Evolutionary conservation across 2,888 invertebrate species (phyloP), one percentile per base, ranked within the genome.

Genomic region (Gymnocheta viridis): DNA sequence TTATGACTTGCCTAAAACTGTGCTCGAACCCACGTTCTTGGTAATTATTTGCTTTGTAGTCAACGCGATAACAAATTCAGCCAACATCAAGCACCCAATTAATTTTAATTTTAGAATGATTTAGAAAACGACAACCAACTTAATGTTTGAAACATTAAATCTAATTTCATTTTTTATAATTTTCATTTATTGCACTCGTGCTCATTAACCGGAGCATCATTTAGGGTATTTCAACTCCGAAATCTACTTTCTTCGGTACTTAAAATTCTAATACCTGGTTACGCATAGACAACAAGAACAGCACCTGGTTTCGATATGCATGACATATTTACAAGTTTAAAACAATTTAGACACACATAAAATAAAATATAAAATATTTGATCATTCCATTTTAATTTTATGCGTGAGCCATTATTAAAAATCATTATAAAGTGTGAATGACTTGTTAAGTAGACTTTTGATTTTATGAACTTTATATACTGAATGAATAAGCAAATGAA

Each of bases 71-170:
- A n/a, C n/a, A n/a, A n/a, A n/a, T n/a, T n/a, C n/a, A n/a, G n/a
- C n/a, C n/a, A n/a, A n/a, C n/a, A n/a, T n/a, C n/a, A n/a, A n/a
- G n/a, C n/a, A n/a, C n/a, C n/a, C n/a, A n/a, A n/a, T n/a, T n/a
- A n/a, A n/a, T 81, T 81, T 69, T 74, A 44, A 44, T 44, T 44
- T 69, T 69, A 81, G 69, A 74, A 81, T 47, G n/a, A 79, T 58
- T 51, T 47, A 54, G 64, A 72, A 17, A 32, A 64, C 44, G n/a
- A n/a, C n/a, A n/a, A n/a, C n/a, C n/a, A n/a, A n/a, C n/a, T n/a
- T n/a, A 79, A 32, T 56, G 47, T 72, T 54, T 49, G 35, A 72
- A 38, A 38, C 38, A 38, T 38, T 38, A 38, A 38, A 10, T 38
- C 14, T 14, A 38, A 14, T 38, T 38, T 14, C 14, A 14, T 14